Base-by-base conservation (phyloP, 1,140 invertebrate species). In the Frieseomelitta varia region DNA sequence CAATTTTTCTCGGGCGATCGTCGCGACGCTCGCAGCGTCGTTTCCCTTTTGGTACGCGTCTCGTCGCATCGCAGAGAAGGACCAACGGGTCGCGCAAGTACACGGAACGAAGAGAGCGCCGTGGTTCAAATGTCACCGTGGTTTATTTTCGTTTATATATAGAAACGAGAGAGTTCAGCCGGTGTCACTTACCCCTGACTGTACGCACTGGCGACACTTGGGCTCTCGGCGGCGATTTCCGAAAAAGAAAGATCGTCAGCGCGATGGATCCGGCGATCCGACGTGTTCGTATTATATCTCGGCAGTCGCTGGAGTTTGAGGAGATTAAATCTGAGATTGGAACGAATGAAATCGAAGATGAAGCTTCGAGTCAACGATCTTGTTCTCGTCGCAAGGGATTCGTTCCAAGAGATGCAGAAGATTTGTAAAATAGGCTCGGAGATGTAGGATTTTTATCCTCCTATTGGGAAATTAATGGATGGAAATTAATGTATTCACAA, bases 91-190 rank as follows among this genome's bases (percentile, higher is more conserved):
- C 76, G 72, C 11, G 4, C 39, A 39, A 39, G 58, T 21, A 84
- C 81, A 69, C 51, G 67, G 56, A 69, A 82, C 63, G 73, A 76
- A 72, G 89, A 80, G 75, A 82, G 88, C n/a, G n/a, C n/a, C 85
- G 85, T 83, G 89, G 92, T 93, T 93, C 90, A 92, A 93, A 93
- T 92, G 93, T 92, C 92, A 92, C 68, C 87, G 69, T 93, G 90
- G 78, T 94, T 94, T 93, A 94, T 94, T 94, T 94, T 92, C 86
- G 87, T 93, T 93, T 94, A 94, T 93, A 94, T 94, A 94, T 94
- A 94, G 93, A 93, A 91, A 91, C 91, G 89, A 85, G 88, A 90
- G 91, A 94, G 94, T 94, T 94, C 92, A 93, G 88, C 88, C 89
- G 92, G 92, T 94, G 94, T 94, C 94, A 93, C 93, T 94, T 94